Base-by-base conservation (phyloP, 2,797 vertebrate species). In the Gymnopithys bicolor region DNA sequence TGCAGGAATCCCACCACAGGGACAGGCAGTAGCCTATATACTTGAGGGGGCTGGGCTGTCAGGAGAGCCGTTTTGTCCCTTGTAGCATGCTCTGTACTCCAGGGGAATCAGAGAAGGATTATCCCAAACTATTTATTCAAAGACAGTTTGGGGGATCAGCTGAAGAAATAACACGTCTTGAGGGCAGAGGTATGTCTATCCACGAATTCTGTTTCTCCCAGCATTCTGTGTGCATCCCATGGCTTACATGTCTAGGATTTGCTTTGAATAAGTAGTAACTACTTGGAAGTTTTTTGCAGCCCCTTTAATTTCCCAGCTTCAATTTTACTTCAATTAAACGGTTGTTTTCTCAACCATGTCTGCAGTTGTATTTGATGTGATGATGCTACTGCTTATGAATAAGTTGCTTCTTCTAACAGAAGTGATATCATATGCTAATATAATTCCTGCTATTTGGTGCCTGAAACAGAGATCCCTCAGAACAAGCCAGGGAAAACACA, bases 391-490 rank as follows among this genome's bases (percentile, higher is more conserved):
- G 43, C 23, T 81, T 52, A 58, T 49, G 48, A 96, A 88, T 70
- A 63, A 62, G 33, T 63, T 84, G 83, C 37, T 95, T 60, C 89
- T 94, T 91, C 84, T 87, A 41, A 41, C 33, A 63, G 28, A 88
- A 91, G 39, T 66, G 62, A n/a, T 78, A 81, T 67, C 73, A 78
- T 41, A 64, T 66, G 53, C 78, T 91, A 74, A 85, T 60, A 41
- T 8, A 87, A 85, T 59, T 84, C 18, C 51, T 46, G 9, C 48
- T 87, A 46, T 53, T 49, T 32, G 45, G 67, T 52, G 17, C 41
- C 41, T 0, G 0, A 92, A 87, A 78, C 53, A 80, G 77, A 93
- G 74, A 77, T 35, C 37, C 19, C 60, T 87, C 86, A 87, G 78
- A 85, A 18, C 0, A 8, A 73, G 41, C 23, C 23, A 67, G 4